A percentile compares a stretch with the other conserved stretches of the same genome.
Conservation (phyloP, 2,888 invertebrate species). For the Labia minor region DNA sequence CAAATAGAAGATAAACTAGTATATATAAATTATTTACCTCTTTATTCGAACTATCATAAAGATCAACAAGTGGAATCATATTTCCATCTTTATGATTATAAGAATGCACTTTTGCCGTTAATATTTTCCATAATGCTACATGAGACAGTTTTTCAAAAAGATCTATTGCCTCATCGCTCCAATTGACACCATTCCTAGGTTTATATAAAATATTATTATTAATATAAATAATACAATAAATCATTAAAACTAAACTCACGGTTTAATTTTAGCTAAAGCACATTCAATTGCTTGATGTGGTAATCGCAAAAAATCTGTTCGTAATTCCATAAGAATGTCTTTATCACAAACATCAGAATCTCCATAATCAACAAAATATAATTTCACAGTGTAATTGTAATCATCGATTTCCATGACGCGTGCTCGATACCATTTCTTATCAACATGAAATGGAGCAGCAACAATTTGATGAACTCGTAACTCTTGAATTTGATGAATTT, state of each 20-base stretch:
- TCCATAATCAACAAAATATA: constrained; percentile 82
- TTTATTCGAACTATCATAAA: constrained; percentile 58
- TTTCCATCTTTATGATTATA: constrained; percentile 51
- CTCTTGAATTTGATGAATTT: constrained; percentile 41
- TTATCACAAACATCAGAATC: constrained; percentile 60
- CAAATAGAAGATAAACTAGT: no score
- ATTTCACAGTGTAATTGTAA: constrained; percentile 51
- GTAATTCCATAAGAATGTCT: constrained; percentile 57
- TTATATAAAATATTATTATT: no score
- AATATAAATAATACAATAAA: no score
- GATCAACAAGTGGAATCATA: constrained; percentile 64
- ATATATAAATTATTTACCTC: constrained; percentile 29
- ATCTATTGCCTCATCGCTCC: constrained; percentile 52
- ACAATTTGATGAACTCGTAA: constrained; percentile 63
- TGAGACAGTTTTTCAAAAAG: constrained; percentile 60
- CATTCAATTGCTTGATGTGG: constrained; percentile 82
- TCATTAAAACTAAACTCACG: no score
- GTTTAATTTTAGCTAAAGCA: constrained; percentile 61
- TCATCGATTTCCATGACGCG: constrained; percentile 56
- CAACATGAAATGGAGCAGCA: constrained; percentile 70
- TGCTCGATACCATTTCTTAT: constrained; percentile 71
- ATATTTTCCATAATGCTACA: constrained; percentile 67
- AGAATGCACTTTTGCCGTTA: constrained; percentile 63
- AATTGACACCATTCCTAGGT: constrained; percentile 42
- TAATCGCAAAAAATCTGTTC: constrained; percentile 61